These are phyloP conservation scores for Rynchops niger DNA, from an alignment of 2,113 vertebrate genomes.

Conservation along the genomic window DNA sequence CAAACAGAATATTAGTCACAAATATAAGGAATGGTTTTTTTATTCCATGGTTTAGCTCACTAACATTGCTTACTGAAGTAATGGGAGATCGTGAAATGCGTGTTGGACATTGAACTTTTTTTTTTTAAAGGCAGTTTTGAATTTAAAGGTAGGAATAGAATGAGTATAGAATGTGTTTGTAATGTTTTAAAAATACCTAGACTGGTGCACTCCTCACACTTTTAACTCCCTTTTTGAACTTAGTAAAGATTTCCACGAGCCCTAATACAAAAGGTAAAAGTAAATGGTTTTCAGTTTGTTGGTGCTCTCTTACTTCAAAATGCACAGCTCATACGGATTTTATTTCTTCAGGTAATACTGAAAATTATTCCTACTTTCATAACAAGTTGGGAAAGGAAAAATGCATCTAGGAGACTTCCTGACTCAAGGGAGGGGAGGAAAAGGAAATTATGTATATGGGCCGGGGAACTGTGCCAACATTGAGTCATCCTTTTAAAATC, in stretches of 20 bases:
- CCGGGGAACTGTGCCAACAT: conserved; percentile 62
- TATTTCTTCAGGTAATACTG: conserved; percentile 17
- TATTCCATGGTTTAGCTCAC: not conserved
- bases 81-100: not conserved
- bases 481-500: conserved; percentile 77
- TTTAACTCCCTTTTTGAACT: not conserved
- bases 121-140: not conserved
- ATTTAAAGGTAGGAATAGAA: not conserved
- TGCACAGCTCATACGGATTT: not conserved
- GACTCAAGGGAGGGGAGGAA: conserved; percentile 76
- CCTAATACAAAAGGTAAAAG: not conserved
- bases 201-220: not conserved
- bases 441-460: conserved; percentile 77
- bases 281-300: not conserved
- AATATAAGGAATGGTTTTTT: not conserved
- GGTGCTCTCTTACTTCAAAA: not conserved
- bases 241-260: not conserved
- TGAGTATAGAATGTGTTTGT: not conserved
- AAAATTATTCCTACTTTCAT: conserved; percentile 24
- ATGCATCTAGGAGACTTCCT: conserved; percentile 73
- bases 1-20: not conserved
- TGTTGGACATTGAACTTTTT: not conserved
- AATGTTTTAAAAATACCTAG: not conserved
- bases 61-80: not conserved
- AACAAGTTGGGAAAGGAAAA: conserved; percentile 67